These are phyloP conservation scores for Dromius quadrimaculatus DNA, from an alignment of 2,888 invertebrate genomes.

Conservation along the genomic window DNA sequence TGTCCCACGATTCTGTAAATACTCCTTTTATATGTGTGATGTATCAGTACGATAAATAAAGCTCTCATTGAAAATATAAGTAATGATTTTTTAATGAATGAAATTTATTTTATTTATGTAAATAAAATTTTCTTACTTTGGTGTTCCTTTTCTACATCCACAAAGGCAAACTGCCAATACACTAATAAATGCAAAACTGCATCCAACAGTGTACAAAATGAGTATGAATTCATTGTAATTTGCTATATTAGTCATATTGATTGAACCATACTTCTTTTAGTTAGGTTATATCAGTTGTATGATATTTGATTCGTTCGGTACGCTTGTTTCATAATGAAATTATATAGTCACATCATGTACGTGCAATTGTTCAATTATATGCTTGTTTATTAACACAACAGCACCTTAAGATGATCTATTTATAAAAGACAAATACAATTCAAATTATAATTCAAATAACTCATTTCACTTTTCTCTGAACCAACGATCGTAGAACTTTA, in stretches of 20 bases:
- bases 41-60: no score
- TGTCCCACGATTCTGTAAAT: no score
- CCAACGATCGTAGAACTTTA: constrained; percentile 5
- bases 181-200: constrained; percentile 66
- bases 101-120: neutral
- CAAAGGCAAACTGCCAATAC: constrained; percentile 78
- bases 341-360: neutral
- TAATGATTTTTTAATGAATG: neutral
- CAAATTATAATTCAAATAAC: no score
- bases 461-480: neutral
- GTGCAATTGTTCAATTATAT: neutral
- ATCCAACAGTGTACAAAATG: constrained; percentile 63
- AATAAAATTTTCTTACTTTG: constrained; percentile 72
- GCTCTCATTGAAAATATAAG: neutral
- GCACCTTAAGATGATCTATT: constrained; percentile 38
- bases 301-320: neutral
- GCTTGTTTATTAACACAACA: constrained; percentile 28
- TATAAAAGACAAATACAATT: constrained; percentile 13
- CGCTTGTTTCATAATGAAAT: constrained; percentile 3
- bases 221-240: constrained; percentile 36
- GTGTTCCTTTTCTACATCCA: constrained; percentile 77
- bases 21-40: no score
- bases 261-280: constrained; percentile 42
- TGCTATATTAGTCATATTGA: constrained; percentile 44
- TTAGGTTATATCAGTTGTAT: constrained; percentile 37